phyloP scores from a whole-genome alignment of 2,888 invertebrate genomes.

The Cryptops parisi region DNA sequence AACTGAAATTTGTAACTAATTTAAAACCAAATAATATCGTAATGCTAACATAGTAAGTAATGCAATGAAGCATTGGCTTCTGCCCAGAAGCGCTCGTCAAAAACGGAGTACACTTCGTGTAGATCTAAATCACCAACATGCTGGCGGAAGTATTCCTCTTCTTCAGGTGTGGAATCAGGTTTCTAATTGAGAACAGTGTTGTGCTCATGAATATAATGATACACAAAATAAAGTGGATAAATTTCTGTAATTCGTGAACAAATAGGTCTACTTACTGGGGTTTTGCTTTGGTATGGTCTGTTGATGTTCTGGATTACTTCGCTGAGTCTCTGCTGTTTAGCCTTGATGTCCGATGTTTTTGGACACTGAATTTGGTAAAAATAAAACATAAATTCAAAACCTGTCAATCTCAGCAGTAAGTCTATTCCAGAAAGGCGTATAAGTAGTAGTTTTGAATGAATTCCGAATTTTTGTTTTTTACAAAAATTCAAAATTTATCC shows the following conservation, averaged over 20 bases:
- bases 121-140: background rate
- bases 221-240: no score
- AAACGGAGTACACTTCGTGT: background rate
- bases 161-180: background rate
- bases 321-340: background rate
- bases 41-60: background rate
- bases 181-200: background rate
- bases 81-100: background rate
- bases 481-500: no score
- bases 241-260: no score
- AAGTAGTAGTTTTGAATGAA: no score
- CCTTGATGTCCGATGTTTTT: background rate
- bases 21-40: background rate
- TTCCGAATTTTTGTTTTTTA: no score
- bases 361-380: no score
- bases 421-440: no score
- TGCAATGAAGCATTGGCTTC: background rate
- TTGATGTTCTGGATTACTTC: background rate
- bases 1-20: background rate
- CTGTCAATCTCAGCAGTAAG: no score
- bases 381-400: no score
- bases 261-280: background rate
- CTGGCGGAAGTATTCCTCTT: background rate
- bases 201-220: no score
- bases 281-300: background rate